Evolutionary conservation across 2,888 invertebrate species (phyloP).

Genomic region (Pseudococcus jackbeardsleyi): DNA sequence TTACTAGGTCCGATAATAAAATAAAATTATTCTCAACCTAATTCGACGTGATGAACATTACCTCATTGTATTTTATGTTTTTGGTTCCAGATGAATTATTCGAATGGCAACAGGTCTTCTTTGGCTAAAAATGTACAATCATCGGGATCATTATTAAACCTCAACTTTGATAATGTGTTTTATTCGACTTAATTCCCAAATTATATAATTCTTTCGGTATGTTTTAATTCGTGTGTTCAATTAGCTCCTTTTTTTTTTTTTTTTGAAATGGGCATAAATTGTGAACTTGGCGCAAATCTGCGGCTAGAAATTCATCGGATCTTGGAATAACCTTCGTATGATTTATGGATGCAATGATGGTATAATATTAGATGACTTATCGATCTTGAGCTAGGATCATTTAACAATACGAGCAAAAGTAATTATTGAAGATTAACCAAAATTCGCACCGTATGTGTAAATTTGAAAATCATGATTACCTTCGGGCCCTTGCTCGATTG

Average conservation of each 20-base stretch:
- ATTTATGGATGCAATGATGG: conserved; percentile 7
- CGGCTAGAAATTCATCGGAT: neutral
- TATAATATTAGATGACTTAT: conserved; percentile 14
- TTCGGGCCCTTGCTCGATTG: neutral
- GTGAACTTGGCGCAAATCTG: neutral
- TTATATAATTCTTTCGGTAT: neutral
- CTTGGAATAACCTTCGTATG: neutral
- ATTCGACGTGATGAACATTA: neutral
- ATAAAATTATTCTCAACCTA: neutral
- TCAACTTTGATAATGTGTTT: neutral
- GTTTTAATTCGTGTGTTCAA: neutral
- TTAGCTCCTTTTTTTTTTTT: neutral
- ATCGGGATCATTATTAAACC: neutral
- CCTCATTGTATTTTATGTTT: neutral
- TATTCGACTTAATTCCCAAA: neutral
- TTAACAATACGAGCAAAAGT: neutral
- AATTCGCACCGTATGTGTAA: neutral
- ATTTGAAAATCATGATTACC: conserved; percentile 14
- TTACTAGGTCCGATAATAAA: neutral
- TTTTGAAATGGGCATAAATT: neutral
- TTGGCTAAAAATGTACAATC: neutral
- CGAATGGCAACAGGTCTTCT: neutral
- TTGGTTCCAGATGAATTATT: neutral
- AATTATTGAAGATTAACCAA: conserved; percentile 10
- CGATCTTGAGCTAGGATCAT: neutral